Percentiles rank a stretch among this genome's conserved stretches.
Evolutionary conservation across 2,113 vertebrate species (phyloP).

Genomic region (Phyllopteryx taeniolatus): DNA sequence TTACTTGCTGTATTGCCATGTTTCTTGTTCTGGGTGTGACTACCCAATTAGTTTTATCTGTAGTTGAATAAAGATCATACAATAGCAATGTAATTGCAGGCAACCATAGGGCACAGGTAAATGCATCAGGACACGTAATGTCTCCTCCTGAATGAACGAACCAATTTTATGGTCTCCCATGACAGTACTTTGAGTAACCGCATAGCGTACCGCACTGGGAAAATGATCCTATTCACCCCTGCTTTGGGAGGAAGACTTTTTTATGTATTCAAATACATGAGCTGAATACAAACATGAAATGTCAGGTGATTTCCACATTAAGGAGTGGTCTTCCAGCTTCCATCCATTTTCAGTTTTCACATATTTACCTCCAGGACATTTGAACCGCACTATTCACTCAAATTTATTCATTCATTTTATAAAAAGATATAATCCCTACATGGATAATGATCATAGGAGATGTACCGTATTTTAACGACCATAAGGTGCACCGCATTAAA

Average conservation of each 20-base stretch:
- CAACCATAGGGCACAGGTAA: conserved; percentile 6
- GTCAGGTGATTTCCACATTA: not conserved
- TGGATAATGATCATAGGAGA: not conserved
- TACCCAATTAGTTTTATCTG: conserved; percentile 24
- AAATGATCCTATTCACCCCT: conserved; percentile 27
- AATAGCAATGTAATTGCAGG: conserved; percentile 25
- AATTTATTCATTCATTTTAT: no score
- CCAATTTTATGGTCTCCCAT: conserved; percentile 14
- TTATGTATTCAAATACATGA: conserved; percentile 29
- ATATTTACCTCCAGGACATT: not conserved
- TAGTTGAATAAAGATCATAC: conserved; percentile 30
- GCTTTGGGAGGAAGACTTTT: conserved; percentile 9
- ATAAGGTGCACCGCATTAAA: no score
- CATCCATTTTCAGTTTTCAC: not conserved
- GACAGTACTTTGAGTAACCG: conserved; percentile 13
- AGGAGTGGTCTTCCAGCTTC: not conserved
- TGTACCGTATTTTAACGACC: not conserved
- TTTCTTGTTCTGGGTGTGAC: not conserved
- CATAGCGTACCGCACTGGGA: not conserved
- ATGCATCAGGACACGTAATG: conserved; percentile 21
- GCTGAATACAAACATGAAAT: not conserved
- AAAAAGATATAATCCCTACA: not conserved
- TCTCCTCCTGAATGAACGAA: conserved; percentile 25
- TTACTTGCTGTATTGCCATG: conserved; percentile 13
- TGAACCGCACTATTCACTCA: not conserved